phyloP scores from a whole-genome alignment of 2,797 vertebrate species.

The Eulemur albifrons region DNA sequence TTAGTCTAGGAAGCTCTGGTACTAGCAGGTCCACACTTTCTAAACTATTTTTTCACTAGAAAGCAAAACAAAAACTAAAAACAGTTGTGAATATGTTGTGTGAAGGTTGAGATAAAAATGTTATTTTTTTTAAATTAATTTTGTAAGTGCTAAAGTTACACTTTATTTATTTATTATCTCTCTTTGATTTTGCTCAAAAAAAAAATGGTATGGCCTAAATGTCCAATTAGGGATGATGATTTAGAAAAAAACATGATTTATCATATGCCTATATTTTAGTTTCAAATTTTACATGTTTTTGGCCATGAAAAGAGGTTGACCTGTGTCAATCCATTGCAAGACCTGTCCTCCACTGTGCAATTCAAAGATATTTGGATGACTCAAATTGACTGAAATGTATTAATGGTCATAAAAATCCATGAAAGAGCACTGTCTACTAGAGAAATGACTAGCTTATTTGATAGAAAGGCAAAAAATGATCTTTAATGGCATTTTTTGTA shows the following conservation, averaged over 20 bases:
- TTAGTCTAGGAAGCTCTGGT: not conserved
- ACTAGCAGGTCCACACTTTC: not conserved
- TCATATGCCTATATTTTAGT: not conserved
- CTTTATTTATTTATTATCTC: not conserved
- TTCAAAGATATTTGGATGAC: slow-evolving; percentile 33
- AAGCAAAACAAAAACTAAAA: not conserved
- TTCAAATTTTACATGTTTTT: not conserved
- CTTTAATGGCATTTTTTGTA: not conserved
- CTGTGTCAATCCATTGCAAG: not conserved
- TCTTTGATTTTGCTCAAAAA: not conserved
- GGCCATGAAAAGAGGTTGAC: not conserved
- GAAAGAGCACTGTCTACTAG: not conserved
- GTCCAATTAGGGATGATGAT: not conserved
- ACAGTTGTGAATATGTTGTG: not conserved
- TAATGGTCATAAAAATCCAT: not conserved
- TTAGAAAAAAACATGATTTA: not conserved
- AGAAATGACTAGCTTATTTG: not conserved
- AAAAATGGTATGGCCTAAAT: not conserved
- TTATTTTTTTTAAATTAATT: not conserved
- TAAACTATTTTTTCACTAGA: not conserved
- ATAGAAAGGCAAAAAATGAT: not conserved
- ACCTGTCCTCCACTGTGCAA: not conserved
- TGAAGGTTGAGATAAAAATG: not conserved
- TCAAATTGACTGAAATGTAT: not conserved
- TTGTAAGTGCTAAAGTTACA: not conserved